phyloP scores from a whole-genome alignment of 2,797 vertebrate species.

The Toxotes lorentzi region DNA sequence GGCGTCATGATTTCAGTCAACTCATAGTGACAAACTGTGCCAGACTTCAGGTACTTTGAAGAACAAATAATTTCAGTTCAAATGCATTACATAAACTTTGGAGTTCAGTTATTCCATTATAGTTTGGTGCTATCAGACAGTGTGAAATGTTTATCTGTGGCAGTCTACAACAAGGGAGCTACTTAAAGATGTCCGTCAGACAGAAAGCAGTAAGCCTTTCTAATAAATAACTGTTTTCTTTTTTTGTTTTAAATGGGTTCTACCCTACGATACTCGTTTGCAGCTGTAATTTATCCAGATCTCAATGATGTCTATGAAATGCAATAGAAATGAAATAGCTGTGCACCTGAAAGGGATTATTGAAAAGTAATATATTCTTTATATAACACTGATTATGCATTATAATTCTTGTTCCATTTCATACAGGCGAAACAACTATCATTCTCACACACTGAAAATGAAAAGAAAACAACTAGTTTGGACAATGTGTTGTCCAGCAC shows the following conservation, averaged over 20 bases:
- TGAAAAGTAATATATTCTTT: not conserved
- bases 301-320: not conserved
- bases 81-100: not conserved
- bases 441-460: not conserved
- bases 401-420: not conserved
- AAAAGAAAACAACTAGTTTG: not conserved
- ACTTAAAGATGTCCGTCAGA: not conserved
- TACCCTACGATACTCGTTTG: not conserved
- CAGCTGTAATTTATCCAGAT: not conserved
- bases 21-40: constrained; percentile 9
- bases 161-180: not conserved
- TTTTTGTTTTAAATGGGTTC: not conserved
- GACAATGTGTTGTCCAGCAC: not conserved
- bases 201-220: not conserved
- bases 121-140: constrained; percentile 10
- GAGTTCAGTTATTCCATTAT: not conserved
- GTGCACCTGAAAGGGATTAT: not conserved
- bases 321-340: not conserved
- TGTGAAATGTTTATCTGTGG: constrained; percentile 15
- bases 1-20: constrained; percentile 15
- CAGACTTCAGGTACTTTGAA: constrained; percentile 11
- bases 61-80: constrained; percentile 18
- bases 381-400: not conserved
- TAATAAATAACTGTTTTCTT: too few species aligned
- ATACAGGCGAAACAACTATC: not conserved